These are phyloP conservation scores for Hyla sarda DNA, from an alignment of 2,113 vertebrate species.

Conservation along the genomic window DNA sequence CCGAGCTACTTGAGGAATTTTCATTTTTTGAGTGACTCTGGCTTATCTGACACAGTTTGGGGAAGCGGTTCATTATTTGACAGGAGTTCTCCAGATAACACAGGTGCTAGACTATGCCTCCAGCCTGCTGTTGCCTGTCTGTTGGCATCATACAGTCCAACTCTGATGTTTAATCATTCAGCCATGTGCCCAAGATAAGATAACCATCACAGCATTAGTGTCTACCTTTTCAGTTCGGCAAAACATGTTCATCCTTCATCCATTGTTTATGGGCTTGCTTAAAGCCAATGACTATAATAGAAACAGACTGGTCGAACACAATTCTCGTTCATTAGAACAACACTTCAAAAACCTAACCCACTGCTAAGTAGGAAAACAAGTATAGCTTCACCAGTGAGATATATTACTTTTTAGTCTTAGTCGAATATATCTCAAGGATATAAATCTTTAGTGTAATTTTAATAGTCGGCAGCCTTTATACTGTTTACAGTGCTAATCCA, in stretches of 20 bases:
- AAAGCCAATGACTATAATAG: constrained; percentile 3
- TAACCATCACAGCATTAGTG: constrained; percentile 50
- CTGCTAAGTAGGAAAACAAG: too few species aligned
- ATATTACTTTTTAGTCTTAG: background rate
- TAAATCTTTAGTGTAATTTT: background rate
- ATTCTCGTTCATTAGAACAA: background rate
- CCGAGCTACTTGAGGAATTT: constrained; percentile 1
- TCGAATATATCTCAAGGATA: background rate
- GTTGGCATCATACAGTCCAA: constrained; percentile 35
- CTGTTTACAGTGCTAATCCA: constrained; percentile 26
- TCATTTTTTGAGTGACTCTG: constrained; percentile 31
- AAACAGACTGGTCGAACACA: background rate
- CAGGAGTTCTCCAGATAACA: constrained; percentile 39
- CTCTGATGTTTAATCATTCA: constrained; percentile 51
- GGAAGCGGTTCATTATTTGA: background rate
- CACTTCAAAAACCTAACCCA: background rate
- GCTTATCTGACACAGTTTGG: background rate
- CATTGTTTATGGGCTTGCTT: constrained; percentile 37
- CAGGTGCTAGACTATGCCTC: constrained; percentile 14
- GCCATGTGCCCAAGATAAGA: constrained; percentile 56
- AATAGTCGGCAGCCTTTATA: background rate
- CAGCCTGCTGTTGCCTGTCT: constrained; percentile 48
- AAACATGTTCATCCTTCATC: constrained; percentile 45
- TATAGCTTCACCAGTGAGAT: background rate
- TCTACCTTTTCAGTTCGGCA: constrained; percentile 51